A percentile compares a stretch with the other conserved stretches of the same genome.
These are phyloP conservation scores for Coptodon bakossiorum DNA, from an alignment of 2,113 vertebrate genomes.

Conservation along the genomic window DNA sequence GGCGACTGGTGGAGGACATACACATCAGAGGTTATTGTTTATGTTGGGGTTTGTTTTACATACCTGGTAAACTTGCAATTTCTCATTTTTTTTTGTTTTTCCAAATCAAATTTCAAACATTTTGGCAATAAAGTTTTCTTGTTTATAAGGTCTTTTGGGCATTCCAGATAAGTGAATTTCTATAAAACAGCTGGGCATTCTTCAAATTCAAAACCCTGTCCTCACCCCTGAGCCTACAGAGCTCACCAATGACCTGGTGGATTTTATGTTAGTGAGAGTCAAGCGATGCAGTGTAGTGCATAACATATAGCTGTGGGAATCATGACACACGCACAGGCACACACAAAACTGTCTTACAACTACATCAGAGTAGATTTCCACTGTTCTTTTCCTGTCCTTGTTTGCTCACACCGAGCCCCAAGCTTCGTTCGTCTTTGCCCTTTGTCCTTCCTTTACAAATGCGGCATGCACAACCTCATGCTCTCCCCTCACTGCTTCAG, in stretches of 20 bases:
- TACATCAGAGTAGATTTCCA: background rate
- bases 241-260: background rate
- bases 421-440: background rate
- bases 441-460: constrained; percentile 29
- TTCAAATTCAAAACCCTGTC: background rate
- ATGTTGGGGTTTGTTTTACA: background rate
- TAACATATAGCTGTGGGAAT: background rate
- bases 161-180: background rate
- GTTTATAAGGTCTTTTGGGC: background rate
- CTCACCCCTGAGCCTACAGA: background rate
- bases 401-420: background rate
- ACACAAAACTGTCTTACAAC: background rate
- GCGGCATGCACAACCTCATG: background rate
- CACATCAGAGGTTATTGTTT: background rate
- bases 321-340: background rate
- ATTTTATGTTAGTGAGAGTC: background rate
- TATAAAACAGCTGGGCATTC: background rate
- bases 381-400: constrained; percentile 9
- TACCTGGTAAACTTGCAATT: background rate
- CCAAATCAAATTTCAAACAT: background rate
- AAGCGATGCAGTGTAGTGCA: background rate
- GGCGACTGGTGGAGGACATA: background rate
- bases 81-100: background rate
- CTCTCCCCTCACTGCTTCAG: constrained; percentile 17
- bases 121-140: background rate